Base-by-base conservation (phyloP, 2,113 vertebrate genomes). In the Procavia capensis region DNA sequence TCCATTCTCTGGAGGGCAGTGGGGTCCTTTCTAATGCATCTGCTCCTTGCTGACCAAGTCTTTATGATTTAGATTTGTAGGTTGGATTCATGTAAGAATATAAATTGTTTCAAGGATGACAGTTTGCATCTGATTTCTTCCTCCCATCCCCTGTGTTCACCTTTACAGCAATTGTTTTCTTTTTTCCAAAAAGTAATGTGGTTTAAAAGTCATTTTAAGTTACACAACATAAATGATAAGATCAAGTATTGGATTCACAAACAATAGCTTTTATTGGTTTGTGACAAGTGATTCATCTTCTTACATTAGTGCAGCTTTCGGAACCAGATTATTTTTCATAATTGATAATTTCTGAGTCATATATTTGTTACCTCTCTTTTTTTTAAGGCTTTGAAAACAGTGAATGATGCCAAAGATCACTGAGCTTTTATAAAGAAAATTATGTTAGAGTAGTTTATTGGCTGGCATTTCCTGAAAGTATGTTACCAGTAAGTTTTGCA, bases 271-370 rank as follows among this genome's bases (percentile, higher is more conserved):
- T 98, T 98, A 97, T 98, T 98, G 96, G 96, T 97, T 98, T 98
- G 96, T 98, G 98, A 98, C 97, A 98, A 98, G 97, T 96, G 96
- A 98, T 98, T 96, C 97, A 98, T 99, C 98, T 98, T 98, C 98
- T 98, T 98, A 86, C 93, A 95, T 98, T 98, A 98, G 54, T 90
- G 63, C 50, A 98, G 98, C 92, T 90, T 98, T 98, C 88, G 97
- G 97, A 95, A 94, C 88, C 94, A 97, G 96, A 98, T 98, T 98
- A 97, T 97, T 98, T 98, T 98, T 99, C 91, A 94, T 98, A 98
- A 98, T 98, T 98, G 97, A 98, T 98, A 94, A 98, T 98, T 98
- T 96, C 85, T 98, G 97, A 98, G 97, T 98, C 98, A 97, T 98
- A 94, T 98, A 97, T 98, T 98, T 98, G 95, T 98, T 98, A 95